These are phyloP conservation scores for Girardia tigrina DNA, from an alignment of 2,888 invertebrate genomes.

Conservation along the genomic window DNA sequence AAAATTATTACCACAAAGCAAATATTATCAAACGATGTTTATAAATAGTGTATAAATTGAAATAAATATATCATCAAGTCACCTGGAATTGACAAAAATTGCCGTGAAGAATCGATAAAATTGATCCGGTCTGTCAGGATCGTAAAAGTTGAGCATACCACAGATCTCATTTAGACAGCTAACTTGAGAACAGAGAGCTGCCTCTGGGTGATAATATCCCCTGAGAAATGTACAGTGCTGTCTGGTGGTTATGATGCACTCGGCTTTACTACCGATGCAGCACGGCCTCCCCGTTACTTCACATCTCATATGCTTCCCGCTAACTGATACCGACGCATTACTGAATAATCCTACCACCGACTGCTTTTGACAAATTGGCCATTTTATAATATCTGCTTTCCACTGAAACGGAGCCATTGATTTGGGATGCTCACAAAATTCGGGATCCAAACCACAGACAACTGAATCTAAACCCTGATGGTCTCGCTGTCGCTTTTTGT, in stretches of 20 bases:
- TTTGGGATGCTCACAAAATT: conserved; percentile 82
- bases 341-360: not conserved
- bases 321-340: conserved; percentile 37
- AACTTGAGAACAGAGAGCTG: conserved; percentile 54
- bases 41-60: no score
- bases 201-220: conserved; percentile 48
- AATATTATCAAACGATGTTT: no score
- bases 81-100: conserved; percentile 80
- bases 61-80: not conserved
- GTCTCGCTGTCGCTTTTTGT: conserved; percentile 46
- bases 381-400: conserved; percentile 93
- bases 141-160: conserved; percentile 72
- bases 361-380: conserved; percentile 60
- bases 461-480: conserved; percentile 60
- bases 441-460: conserved; percentile 91
- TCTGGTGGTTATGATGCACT: conserved; percentile 48
- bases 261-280: conserved; percentile 75
- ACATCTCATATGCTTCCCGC: conserved; percentile 63
- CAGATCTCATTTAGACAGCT: conserved; percentile 71
- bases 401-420: conserved; percentile 85
- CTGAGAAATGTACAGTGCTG: conserved; percentile 47
- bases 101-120: conserved; percentile 83
- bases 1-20: no score
- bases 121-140: conserved; percentile 70
- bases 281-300: conserved; percentile 94